Evolutionary conservation across 2,888 invertebrate species (phyloP).

Genomic region (Epinotia nisella): DNA sequence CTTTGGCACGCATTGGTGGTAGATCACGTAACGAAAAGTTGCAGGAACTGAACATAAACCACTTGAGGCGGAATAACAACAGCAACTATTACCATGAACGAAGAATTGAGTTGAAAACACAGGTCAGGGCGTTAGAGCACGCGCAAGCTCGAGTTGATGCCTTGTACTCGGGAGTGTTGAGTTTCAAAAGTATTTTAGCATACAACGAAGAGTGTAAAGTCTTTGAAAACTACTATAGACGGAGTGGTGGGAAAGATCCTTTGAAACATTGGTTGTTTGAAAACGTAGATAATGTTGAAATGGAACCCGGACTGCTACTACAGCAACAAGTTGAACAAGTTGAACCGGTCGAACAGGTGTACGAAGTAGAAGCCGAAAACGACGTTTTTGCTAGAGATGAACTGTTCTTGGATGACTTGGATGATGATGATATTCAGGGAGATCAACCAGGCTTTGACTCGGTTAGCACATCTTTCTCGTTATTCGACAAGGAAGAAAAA

Average conservation of each 20-base stretch:
- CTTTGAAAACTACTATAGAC: conserved; percentile 52
- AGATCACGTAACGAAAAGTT: conserved; percentile 84
- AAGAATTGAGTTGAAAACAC: conserved; percentile 53
- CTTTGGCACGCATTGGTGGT: conserved; percentile 88
- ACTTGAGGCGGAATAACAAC: conserved; percentile 55
- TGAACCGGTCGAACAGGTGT: conserved; percentile 38
- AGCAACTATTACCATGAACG: conserved; percentile 54
- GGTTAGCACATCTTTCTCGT: conserved; percentile 53
- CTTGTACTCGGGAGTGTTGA: conserved; percentile 60
- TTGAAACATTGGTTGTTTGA: conserved; percentile 68
- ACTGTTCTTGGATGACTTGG: conserved; percentile 58
- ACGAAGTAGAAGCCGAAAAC: conserved; percentile 51
- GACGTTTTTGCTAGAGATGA: conserved; percentile 51
- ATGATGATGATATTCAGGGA: conserved; percentile 46
- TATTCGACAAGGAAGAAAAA: conserved; percentile 50
- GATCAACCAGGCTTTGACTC: conserved; percentile 37
- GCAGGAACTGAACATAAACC: conserved; percentile 73
- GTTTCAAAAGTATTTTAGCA: conserved; percentile 47
- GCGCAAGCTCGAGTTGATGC: conserved; percentile 57
- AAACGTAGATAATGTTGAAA: conserved; percentile 42
- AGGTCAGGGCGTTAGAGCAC: conserved; percentile 54
- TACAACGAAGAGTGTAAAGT: conserved; percentile 51
- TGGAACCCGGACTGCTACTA: conserved; percentile 15
- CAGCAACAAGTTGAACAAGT: conserved; percentile 27
- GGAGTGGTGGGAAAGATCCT: conserved; percentile 50